phyloP scores from a whole-genome alignment of 2,888 invertebrate species.

The Vannuccia rotundouncinata region DNA sequence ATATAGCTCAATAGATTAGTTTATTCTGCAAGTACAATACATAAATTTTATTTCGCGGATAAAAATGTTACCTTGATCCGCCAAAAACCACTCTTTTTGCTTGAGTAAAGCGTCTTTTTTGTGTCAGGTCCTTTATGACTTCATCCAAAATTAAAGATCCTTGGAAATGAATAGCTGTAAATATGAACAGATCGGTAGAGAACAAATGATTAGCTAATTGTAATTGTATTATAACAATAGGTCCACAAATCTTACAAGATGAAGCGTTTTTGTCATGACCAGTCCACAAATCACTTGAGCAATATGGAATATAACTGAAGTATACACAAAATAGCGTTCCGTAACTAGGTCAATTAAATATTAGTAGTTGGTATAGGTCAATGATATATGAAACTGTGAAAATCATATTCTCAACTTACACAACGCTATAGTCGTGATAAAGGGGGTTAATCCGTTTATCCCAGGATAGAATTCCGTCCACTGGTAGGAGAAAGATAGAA shows the following conservation, averaged over 20 bases:
- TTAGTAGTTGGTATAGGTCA: no score
- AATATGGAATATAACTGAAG: neutral
- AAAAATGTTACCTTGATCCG: neutral
- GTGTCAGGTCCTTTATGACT: neutral
- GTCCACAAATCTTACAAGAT: neutral
- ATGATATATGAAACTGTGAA: no score
- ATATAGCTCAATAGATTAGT: no score
- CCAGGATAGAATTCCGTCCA: conserved; percentile 16
- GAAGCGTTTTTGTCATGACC: neutral
- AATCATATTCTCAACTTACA: neutral
- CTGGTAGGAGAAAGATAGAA: neutral
- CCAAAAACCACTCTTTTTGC: neutral
- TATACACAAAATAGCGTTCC: neutral
- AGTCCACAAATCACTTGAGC: conserved; percentile 7
- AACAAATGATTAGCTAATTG: neutral
- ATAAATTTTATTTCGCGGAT: no score
- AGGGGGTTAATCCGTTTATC: neutral
- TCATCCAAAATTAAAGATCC: conserved; percentile 14
- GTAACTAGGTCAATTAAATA: no score
- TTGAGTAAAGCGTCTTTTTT: conserved; percentile 1
- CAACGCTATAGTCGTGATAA: neutral
- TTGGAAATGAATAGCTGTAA: neutral
- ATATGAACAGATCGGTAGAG: neutral
- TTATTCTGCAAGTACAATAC: no score
- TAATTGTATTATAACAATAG: neutral